A percentile compares a stretch with the other conserved stretches of the same genome.
These are phyloP conservation scores for Gopherus flavomarginatus DNA, from an alignment of 2,113 vertebrate species.

Conservation along the genomic window DNA sequence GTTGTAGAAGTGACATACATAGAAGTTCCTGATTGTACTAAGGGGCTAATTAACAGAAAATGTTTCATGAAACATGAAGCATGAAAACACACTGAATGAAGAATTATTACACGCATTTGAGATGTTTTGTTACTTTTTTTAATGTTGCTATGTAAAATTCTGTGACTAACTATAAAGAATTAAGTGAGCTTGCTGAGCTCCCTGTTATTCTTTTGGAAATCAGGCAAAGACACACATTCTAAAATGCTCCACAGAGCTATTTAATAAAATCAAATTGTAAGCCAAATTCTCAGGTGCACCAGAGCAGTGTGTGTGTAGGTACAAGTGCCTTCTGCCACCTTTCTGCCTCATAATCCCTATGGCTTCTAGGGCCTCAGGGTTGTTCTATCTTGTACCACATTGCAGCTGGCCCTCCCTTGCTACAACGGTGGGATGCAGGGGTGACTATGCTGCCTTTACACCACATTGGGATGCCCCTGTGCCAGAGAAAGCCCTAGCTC, in stretches of 20 bases:
- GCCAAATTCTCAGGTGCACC: not conserved
- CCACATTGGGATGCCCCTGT: not conserved
- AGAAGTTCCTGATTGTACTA: slow-evolving; percentile 25
- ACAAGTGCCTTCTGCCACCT: not conserved
- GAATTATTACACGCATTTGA: not conserved
- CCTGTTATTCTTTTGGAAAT: accelerated
- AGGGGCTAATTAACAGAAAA: slow-evolving; percentile 50
- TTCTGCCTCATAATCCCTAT: accelerated
- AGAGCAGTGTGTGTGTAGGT: not conserved
- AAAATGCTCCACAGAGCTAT: not conserved
- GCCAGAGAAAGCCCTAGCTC: not conserved
- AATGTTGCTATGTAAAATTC: not conserved
- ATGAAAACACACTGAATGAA: not conserved
- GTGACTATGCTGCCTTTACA: not conserved
- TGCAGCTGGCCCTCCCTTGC: too few relatives aligned
- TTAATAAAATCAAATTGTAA: not conserved
- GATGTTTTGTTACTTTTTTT: slow-evolving; percentile 12
- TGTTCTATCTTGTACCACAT: not conserved
- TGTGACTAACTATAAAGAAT: not conserved
- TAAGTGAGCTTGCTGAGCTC: not conserved
- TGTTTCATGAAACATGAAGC: not conserved
- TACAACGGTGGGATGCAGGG: not conserved
- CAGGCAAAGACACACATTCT: not conserved
- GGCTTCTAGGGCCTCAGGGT: not conserved
- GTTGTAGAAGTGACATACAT: not conserved